Evolutionary conservation across 2,797 vertebrate genomes (phyloP).

Genomic region (Apogon hyalosoma): DNA sequence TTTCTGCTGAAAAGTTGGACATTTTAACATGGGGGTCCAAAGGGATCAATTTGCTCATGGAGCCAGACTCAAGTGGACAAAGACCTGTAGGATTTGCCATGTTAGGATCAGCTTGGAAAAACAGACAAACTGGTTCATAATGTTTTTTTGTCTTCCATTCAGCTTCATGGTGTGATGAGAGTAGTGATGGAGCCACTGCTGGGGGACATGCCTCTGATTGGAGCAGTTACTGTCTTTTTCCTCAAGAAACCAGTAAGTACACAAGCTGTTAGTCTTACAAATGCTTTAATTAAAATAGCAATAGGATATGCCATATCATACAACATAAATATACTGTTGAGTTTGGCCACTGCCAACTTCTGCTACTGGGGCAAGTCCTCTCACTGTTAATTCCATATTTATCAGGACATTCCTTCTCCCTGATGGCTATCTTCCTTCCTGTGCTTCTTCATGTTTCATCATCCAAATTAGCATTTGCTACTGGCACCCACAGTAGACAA

Average conservation of each 20-base stretch:
- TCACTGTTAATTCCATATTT: conserved; percentile 4
- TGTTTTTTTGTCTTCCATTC: conserved; percentile 21
- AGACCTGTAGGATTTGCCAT: too few relatives aligned
- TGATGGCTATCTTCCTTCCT: conserved; percentile 67
- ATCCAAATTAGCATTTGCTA: conserved; percentile 50
- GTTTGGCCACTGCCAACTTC: neutral
- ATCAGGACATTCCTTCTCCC: conserved; percentile 51
- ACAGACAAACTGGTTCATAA: too few relatives aligned
- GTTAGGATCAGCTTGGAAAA: too few relatives aligned
- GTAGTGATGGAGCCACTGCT: conserved; percentile 96
- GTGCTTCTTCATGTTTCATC: conserved; percentile 6
- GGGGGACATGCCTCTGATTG: conserved; percentile 95
- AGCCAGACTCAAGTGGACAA: too few relatives aligned
- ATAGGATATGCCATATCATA: too few relatives aligned
- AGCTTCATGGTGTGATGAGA: conserved; percentile 93
- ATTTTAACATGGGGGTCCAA: too few relatives aligned
- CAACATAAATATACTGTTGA: neutral
- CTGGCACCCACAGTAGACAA: neutral
- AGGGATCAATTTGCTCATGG: too few relatives aligned
- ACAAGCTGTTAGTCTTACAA: too few relatives aligned
- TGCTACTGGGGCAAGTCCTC: neutral
- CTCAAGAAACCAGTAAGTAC: conserved; percentile 94
- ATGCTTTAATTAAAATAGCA: too few relatives aligned
- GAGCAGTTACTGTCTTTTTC: conserved; percentile 94
- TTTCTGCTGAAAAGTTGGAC: too few relatives aligned